These are phyloP conservation scores for Pagrus major DNA, from an alignment of 2,113 vertebrate genomes.

Conservation along the genomic window DNA sequence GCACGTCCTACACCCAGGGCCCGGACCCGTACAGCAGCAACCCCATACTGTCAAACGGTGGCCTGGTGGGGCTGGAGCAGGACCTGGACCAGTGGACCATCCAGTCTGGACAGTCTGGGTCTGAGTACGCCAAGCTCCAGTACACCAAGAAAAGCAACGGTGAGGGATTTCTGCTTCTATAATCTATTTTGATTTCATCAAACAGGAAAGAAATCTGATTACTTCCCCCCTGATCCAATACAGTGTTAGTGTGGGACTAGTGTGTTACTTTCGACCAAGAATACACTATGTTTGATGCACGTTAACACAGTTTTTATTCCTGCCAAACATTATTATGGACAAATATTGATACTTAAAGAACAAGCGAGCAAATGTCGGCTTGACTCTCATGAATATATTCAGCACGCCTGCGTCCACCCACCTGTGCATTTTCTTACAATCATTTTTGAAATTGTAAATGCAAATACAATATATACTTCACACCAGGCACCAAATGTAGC, in stretches of 20 bases:
- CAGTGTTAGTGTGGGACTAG: neutral
- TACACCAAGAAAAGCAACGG: conserved; percentile 74
- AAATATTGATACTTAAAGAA: neutral
- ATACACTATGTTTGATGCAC: conserved; percentile 1
- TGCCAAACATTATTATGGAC: neutral
- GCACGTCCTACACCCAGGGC: conserved; percentile 76
- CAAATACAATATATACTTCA: neutral
- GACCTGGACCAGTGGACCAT: conserved; percentile 83
- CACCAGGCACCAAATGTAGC: neutral
- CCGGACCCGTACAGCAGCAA: conserved; percentile 82
- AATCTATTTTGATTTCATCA: neutral
- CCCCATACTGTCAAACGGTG: conserved; percentile 83
- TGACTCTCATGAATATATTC: neutral
- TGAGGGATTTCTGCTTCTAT: conserved; percentile 32
- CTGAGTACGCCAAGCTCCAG: conserved; percentile 85
- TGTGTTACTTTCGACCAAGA: too few species aligned
- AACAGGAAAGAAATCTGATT: neutral
- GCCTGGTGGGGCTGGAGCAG: conserved; percentile 72
- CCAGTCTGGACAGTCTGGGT: conserved; percentile 79
- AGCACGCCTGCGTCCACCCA: neutral
- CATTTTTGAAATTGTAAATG: neutral
- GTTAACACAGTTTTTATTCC: neutral
- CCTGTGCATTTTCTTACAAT: neutral
- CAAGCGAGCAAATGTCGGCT: neutral
- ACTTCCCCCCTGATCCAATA: neutral